Evolutionary conservation across 2,113 vertebrate genomes (phyloP), one percentile per base, ranked within the genome.

Genomic region (Saguinus midas): DNA sequence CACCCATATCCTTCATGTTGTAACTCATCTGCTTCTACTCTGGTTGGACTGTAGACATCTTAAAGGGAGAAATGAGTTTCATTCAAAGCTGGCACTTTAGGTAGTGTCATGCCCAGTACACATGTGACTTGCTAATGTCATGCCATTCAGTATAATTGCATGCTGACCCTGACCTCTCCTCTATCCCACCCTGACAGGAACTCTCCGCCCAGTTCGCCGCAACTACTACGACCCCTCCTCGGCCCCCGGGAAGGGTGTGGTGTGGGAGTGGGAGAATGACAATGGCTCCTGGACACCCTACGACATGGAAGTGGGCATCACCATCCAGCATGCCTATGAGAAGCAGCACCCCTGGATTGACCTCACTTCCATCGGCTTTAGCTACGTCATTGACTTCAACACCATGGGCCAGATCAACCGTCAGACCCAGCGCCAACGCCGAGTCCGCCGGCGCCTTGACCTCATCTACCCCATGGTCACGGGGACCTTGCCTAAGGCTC

Each of bases 351-450:
- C 99, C 48, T 99, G 99, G 98, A 97, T 99, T 70, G 99, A 99
- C 97, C 98, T 99, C 92, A 99, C 98, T 0, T 95, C 98, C 97
- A 98, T 99, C 1, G 99, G 99, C 97, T 99, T 99, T 73, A 98
- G 98, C 97, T 99, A 99, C 2, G 52, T 99, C 96, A 99, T 99
- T 0, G 99, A 99, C 97, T 99, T 99, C 35, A 97, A 95, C 96
- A 98, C 98, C 93, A 99, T 99, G 99, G 98, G 98, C 87, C 99
- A 99, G 98, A 99, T 99, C 97, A 99, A 99, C 97, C 97, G 99
- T 58, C 99, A 99, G 98, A 99, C 99, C 5, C 99, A 99, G 96
- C 98, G 98, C 96, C 99, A 99, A 93, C 98, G 99, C 57, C 99
- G 99, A 0, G 98, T 99, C 16, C 99, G 99, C 95, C 98, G 99